A percentile compares a stretch with the other conserved stretches of the same genome.
These are phyloP conservation scores for Tragelaphus scriptus DNA, from an alignment of 2,113 vertebrate genomes.

Conservation along the genomic window DNA sequence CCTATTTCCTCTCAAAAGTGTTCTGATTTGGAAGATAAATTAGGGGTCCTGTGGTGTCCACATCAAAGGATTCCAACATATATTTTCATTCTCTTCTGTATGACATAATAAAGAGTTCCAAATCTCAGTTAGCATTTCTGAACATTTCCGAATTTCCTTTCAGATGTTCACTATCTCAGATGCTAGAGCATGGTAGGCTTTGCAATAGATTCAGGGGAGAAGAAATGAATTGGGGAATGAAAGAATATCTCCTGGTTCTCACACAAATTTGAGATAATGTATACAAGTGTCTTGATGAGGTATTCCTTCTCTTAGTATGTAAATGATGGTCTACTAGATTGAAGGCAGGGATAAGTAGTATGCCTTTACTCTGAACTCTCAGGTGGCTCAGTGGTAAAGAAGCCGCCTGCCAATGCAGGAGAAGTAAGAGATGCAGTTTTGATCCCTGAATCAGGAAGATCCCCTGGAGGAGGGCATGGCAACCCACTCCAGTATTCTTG, in stretches of 20 bases:
- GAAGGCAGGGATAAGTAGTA: neutral
- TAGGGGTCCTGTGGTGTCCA: neutral
- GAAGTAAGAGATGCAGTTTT: neutral
- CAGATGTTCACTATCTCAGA: neutral
- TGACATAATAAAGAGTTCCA: neutral
- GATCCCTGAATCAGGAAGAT: neutral
- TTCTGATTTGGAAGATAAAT: neutral
- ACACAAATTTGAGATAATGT: neutral
- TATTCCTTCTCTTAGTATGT: neutral
- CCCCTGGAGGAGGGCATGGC: neutral
- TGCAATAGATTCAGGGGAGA: neutral
- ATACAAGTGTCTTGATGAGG: neutral
- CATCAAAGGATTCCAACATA: neutral
- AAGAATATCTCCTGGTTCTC: neutral
- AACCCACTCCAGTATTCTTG: neutral
- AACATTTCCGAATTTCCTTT: neutral
- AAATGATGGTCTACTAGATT: neutral
- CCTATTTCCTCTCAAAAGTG: neutral
- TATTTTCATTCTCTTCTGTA: neutral
- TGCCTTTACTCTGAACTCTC: conserved; percentile 33
- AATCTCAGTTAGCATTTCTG: neutral
- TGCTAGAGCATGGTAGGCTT: neutral
- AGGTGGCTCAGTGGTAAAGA: neutral
- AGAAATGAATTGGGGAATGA: neutral
- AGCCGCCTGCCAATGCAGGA: neutral